Base-by-base conservation (phyloP, 2,888 invertebrate species). In the Hydrotaea diabolus region DNA sequence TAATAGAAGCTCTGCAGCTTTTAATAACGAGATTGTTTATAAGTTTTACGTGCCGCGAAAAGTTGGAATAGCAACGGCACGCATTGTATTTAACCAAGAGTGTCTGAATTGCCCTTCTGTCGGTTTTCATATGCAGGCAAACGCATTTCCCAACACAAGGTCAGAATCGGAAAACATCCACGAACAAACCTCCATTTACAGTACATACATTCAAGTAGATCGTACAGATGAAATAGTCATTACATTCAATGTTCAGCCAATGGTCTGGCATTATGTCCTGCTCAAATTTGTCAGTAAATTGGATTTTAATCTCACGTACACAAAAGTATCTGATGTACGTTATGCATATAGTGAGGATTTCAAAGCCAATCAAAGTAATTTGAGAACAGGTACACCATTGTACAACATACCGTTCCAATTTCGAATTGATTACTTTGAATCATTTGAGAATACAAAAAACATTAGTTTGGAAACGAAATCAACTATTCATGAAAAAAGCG, bases 191-290 rank as follows among this genome's bases (percentile, higher is more conserved):
- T 92, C 93, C 88, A 88, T 94, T 8, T 88, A 94, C 80, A 91
- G 92, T 36, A 93, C 94, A 79, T 90, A 92, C 46, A 93, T 94
- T 85, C 92, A 93, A 84, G 93, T 94, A 5, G 93, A 91, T 89
- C 88, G 91, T 87, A 92, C 90, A 2, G 92, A 90, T 75, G 91
- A 92, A 82, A 89, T 91, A 55, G 92, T 92, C 77, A 91, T 94
- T 9, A 88, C 90, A 66, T 94, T 95, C 89, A 91, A 93, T 85
- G 94, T 94, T 0, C 92, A 94, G 82, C 94, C 95, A 17, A 93
- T 92, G 85, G 90, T 93, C 3, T 95, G 94, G 94, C 95, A 95
- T 90, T 95, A 94, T 88, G 92, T 95, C 4, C 90, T 92, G 49
- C 89, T 94, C 55, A 88, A 89, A 85, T 93, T 92, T 87, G 87